Base-by-base conservation (phyloP, 2,888 invertebrate species). In the Drosophila antonietae region DNA sequence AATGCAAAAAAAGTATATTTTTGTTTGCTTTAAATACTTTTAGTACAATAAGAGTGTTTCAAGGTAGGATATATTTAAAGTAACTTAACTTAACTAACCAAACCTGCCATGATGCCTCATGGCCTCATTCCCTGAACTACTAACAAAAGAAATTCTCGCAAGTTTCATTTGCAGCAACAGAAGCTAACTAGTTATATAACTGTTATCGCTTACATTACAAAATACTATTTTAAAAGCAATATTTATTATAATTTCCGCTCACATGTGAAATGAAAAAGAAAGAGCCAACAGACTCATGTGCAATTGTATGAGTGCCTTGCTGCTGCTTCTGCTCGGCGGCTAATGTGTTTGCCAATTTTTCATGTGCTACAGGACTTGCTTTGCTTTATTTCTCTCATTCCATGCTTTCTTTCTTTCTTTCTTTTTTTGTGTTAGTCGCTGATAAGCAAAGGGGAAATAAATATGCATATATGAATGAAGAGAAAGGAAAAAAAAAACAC, bases 401-500 rank as follows among this genome's bases (percentile, higher is more conserved):
- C 7, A 0, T 2, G 28, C n/a, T n/a, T 8, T 39, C 8, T 9
- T 49, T 23, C 3, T 23, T 23, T 23, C 3, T 23, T 23, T 23
- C 4, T 23, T 33, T 52, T 52, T 85, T 87, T 62, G 33, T 74
- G 78, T 79, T 71, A 87, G 70, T 70, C 70, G 78, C 87, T 90
- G 92, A 91, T 91, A 91, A 91, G 90, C 90, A 79, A 80, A 80
- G 84, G 86, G 85, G 87, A 90, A 87, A 90, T 89, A 90, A 90
- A 91, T 90, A 90, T 86, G 81, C 81, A 88, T 85, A 90, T 85
- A 80, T 69, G 69, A 77, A 14, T 5, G 31, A 14, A 37, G 52
- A 15, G 6, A 20, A 37, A 20, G 10, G 20, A 44, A 31, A 33
- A 33, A 28, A 77, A 51, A 47, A 57, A 60, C 53, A 20, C 67